Percentiles rank a stretch among this genome's conserved stretches.
Evolutionary conservation across 37 sponge, comb jelly and placozoan genomes (phyloP).

Genomic region (Lycopodina hypogea): DNA sequence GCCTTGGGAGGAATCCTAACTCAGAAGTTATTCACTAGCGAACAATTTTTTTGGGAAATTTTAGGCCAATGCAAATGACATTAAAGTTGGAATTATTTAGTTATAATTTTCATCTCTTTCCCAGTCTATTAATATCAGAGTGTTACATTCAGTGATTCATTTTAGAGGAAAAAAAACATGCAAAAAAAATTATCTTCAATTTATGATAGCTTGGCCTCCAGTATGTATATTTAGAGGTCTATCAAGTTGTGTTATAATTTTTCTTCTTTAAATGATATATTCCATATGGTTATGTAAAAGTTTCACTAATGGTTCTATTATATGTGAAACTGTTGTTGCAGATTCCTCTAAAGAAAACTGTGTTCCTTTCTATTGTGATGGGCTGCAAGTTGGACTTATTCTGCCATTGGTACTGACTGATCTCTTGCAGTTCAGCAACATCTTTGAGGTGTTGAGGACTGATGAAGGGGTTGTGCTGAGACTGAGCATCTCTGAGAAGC

Average conservation of each 20-base stretch:
- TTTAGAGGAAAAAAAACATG: no score
- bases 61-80: no score
- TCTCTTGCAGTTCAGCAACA: constrained; percentile 4
- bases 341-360: constrained; percentile 17
- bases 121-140: no score
- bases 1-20: no score
- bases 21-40: no score
- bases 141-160: no score
- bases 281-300: neutral
- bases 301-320: neutral
- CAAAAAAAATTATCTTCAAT: no score
- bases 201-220: no score
- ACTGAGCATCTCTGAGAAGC: constrained; percentile 11
- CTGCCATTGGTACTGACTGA: neutral
- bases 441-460: constrained; percentile 1
- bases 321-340: neutral
- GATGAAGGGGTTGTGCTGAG: neutral
- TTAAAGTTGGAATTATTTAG: no score
- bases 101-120: no score
- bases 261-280: neutral
- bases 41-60: no score
- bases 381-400: constrained; percentile 17
- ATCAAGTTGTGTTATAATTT: neutral
- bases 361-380: constrained; percentile 27
- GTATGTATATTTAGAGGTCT: neutral